Conservation (phyloP, 1,140 invertebrate genomes). For the Caenorhabditis tropicalis region DNA sequence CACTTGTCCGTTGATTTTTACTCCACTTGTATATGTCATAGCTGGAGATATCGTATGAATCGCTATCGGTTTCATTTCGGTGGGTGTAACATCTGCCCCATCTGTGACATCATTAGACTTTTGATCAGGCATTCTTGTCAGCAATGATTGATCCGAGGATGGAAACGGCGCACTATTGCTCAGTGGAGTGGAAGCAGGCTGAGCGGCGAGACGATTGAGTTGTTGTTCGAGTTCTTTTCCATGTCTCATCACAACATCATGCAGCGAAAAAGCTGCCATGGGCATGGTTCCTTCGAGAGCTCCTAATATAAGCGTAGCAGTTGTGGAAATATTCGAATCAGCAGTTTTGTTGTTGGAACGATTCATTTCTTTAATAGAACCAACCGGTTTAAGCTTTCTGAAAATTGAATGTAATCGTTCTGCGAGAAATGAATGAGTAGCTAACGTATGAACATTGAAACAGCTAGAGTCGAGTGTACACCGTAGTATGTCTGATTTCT, state of each 20-base stretch:
- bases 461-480: slow-evolving; percentile 7
- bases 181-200: slow-evolving; percentile 29
- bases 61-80: not conserved
- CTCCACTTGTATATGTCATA: not conserved
- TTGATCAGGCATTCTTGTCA: not conserved
- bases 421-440: not conserved
- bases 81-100: not conserved
- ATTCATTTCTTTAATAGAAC: not conserved
- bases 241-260: slow-evolving; percentile 64
- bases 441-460: slow-evolving; percentile 13
- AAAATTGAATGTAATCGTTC: not conserved
- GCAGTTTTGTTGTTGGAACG: not conserved
- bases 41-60: not conserved
- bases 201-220: slow-evolving; percentile 45
- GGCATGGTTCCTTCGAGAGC: slow-evolving; percentile 66
- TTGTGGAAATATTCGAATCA: not conserved
- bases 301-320: slow-evolving; percentile 51
- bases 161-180: slow-evolving; percentile 45
- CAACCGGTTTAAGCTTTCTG: not conserved
- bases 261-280: slow-evolving; percentile 68
- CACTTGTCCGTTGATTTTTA: not conserved
- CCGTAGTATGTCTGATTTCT: not conserved
- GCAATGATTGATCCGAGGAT: not conserved
- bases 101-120: not conserved
- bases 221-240: slow-evolving; percentile 44